These are phyloP conservation scores for Rhopilema esculentum DNA, from an alignment of 30 jellyfish, hydroid and myxozoan species.

Conservation along the genomic window DNA sequence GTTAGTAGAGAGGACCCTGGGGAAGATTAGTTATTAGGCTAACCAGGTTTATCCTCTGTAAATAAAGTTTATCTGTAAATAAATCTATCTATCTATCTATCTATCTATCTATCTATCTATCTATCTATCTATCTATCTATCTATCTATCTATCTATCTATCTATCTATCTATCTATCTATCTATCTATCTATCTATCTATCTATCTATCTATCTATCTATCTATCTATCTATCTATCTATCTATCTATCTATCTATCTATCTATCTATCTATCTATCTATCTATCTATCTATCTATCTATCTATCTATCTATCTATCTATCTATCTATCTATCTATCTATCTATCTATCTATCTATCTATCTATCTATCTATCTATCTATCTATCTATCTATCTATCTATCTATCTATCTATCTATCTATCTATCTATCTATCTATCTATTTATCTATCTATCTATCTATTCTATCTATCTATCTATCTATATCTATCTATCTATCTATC, in stretches of 20 bases:
- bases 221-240: conserved; percentile 2
- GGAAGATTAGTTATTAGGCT: conserved; percentile 34
- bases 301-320: conserved; percentile 18
- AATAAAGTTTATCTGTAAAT: conserved; percentile 10
- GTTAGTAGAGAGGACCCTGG: conserved; percentile 36
- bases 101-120: conserved; percentile 19
- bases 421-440: neutral
- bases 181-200: conserved; percentile 19
- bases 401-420: neutral
- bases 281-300: conserved; percentile 42
- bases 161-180: conserved; percentile 19
- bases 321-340: conserved; percentile 36
- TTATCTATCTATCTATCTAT: neutral
- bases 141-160: conserved; percentile 19
- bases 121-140: conserved; percentile 19
- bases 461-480: neutral
- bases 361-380: neutral
- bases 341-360: conserved; percentile 8
- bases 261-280: conserved; percentile 42
- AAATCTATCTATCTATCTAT: conserved; percentile 5
- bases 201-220: conserved; percentile 4
- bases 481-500: neutral
- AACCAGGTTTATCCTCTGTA: conserved; percentile 27
- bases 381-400: neutral
- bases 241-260: conserved; percentile 34